These are phyloP conservation scores for Campoletis sonorensis DNA, from an alignment of 1,140 invertebrate species.

Conservation along the genomic window DNA sequence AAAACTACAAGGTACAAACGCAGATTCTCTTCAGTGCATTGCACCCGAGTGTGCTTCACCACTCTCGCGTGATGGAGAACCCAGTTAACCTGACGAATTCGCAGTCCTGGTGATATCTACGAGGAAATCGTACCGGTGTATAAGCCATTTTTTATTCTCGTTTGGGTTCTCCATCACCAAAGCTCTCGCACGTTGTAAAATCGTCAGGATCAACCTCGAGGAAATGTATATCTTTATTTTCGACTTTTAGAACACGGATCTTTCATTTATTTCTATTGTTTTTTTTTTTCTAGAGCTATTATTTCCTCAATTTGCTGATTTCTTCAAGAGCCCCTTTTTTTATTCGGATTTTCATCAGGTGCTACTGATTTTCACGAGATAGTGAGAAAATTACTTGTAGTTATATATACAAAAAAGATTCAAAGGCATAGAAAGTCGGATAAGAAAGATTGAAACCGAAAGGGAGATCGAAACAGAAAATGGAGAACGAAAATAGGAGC, in stretches of 20 bases:
- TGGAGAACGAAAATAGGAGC: neutral
- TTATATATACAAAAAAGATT: slow-evolving; percentile 3
- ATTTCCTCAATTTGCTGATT: neutral
- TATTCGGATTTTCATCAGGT: too few relatives aligned
- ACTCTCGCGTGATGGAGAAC: slow-evolving; percentile 29
- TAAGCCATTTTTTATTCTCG: slow-evolving; percentile 29
- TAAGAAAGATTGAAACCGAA: neutral
- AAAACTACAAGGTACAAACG: slow-evolving; percentile 3
- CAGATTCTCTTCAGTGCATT: neutral
- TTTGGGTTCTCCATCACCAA: slow-evolving; percentile 17
- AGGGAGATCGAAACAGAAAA: neutral
- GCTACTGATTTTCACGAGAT: neutral
- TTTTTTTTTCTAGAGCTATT: neutral
- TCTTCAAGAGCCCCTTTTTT: too few relatives aligned
- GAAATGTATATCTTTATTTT: too few relatives aligned
- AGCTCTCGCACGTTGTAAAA: slow-evolving; percentile 10
- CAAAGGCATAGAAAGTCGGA: neutral
- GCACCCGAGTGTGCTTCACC: neutral
- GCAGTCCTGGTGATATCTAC: slow-evolving; percentile 12
- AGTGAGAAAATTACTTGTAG: slow-evolving; percentile 21
- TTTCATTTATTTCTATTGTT: neutral
- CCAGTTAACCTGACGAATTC: slow-evolving; percentile 41
- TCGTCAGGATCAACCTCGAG: neutral
- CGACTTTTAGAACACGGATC: neutral
- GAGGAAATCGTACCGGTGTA: slow-evolving; percentile 6